phyloP scores from a whole-genome alignment of 2,797 vertebrate species.

The Falco peregrinus region DNA sequence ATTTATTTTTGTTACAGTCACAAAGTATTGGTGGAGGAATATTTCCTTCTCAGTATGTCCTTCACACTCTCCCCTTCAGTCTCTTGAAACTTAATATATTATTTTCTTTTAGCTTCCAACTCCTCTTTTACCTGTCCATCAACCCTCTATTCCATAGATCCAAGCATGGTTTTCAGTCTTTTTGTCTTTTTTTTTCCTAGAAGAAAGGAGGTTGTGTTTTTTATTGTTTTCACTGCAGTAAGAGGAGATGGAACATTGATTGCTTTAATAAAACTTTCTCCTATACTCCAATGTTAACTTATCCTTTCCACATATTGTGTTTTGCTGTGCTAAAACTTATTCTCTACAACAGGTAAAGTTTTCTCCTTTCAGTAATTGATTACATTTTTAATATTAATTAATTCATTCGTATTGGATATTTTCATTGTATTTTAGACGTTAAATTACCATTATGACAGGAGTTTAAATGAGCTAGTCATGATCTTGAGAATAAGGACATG shows the following conservation, averaged over 20 bases:
- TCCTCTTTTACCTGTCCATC: conserved; percentile 71
- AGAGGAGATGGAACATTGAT: conserved; percentile 51
- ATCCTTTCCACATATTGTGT: conserved; percentile 1
- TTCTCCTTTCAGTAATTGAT: background rate
- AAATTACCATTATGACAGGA: background rate
- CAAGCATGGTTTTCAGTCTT: conserved; percentile 42
- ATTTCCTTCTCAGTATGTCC: conserved; percentile 41
- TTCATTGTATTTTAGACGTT: background rate
- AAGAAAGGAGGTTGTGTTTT: conserved; percentile 58
- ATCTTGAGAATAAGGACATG: background rate
- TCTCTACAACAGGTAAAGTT: background rate
- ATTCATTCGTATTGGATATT: background rate
- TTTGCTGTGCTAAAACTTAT: conserved; percentile 31
- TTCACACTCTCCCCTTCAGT: conserved; percentile 39
- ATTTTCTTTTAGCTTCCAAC: conserved; percentile 59
- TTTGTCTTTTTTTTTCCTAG: conserved; percentile 37
- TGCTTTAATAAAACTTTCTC: conserved; percentile 67
- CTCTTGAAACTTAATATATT: conserved; percentile 54
- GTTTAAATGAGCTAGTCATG: background rate
- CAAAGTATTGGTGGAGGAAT: background rate
- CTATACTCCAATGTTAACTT: conserved; percentile 17
- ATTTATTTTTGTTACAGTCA: conserved; percentile 28
- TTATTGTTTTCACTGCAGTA: conserved; percentile 62
- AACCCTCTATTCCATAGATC: conserved; percentile 58
- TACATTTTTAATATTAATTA: conserved; percentile 13